Evolutionary conservation across 2,888 invertebrate species (phyloP), one percentile per base, ranked within the genome.

Genomic region (Rhogogaster chlorosoma): DNA sequence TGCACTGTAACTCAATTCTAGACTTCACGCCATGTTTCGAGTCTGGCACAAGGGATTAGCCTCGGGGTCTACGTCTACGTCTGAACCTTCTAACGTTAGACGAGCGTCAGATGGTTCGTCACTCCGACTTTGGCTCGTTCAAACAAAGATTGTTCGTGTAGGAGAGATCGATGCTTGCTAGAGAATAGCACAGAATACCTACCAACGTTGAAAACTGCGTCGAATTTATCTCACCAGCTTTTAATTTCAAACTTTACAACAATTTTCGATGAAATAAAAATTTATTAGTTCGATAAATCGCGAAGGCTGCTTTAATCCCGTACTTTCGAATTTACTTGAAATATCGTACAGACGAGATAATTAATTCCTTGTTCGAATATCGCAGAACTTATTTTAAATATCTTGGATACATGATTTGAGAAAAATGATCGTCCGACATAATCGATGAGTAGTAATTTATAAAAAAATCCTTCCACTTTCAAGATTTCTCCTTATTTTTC

Each of bases 1-100:
- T 70, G 67, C 36, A 70, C 83, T 67, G 83, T 83, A 83, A 83
- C 83, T 83, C 83, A 83, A 83, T 83, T 83, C 49, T 36, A 45
- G 53, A 38, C 83, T 83, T 70, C 67, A 83, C 67, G 45, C 83
- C 32, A 67, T 38, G 67, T 67, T 83, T 83, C 36, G 32, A 83
- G 29, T 83, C 32, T 45, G 70, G 32, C 83, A 49, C 45, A 29
- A 67, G 45, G 70, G 67, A 83, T 83, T 83, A 83, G 83, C 83
- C 67, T 15, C 83, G 12, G 67, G 38, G 10, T 83, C 45, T 29
- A 49, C 32, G 10, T 83, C 45, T 29, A 49, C 32, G 26, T 45
- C 83, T 67, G 45, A 83, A 83, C 57, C 57, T 80, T 57, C 78
- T 42, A 73, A 42, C 42, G 42, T 38, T 36, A 36, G 57, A 78